Evolutionary conservation across 2,888 invertebrate genomes (phyloP).

Genomic region (Spisula solida): DNA sequence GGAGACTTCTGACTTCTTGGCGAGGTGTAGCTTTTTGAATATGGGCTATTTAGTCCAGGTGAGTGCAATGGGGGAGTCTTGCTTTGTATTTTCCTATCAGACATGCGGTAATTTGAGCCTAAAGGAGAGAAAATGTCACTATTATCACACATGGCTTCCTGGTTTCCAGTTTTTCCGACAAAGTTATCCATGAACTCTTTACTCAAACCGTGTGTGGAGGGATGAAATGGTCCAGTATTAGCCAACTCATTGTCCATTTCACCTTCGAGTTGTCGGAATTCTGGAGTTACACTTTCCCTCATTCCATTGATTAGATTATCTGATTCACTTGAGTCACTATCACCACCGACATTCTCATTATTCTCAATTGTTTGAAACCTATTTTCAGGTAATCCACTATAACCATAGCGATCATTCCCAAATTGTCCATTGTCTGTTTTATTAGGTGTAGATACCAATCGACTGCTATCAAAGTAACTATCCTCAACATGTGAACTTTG

Average conservation of each 20-base stretch:
- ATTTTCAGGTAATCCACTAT: slow-evolving; percentile 23
- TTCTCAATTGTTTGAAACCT: slow-evolving; percentile 33
- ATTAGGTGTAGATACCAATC: slow-evolving; percentile 70
- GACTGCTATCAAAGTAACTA: slow-evolving; percentile 60
- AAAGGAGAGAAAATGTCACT: slow-evolving; percentile 67
- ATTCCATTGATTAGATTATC: slow-evolving; percentile 42
- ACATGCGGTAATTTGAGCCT: slow-evolving; percentile 27
- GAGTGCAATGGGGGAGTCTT: slow-evolving; percentile 63
- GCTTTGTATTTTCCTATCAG: slow-evolving; percentile 35
- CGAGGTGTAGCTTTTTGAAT: slow-evolving; percentile 38
- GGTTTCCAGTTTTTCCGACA: slow-evolving; percentile 54
- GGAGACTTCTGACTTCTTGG: slow-evolving; percentile 41
- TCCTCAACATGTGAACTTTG: slow-evolving; percentile 74
- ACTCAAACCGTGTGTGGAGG: slow-evolving; percentile 63
- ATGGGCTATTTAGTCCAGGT: slow-evolving; percentile 59
- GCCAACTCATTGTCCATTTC: slow-evolving; percentile 60
- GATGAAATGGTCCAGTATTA: slow-evolving; percentile 66
- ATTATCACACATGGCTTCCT: slow-evolving; percentile 23
- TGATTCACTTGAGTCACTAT: slow-evolving; percentile 54
- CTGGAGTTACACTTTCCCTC: slow-evolving; percentile 54
- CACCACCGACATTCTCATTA: slow-evolving; percentile 29
- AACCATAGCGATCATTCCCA: slow-evolving; percentile 26
- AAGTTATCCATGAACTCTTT: slow-evolving; percentile 69
- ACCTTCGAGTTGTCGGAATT: slow-evolving; percentile 68
- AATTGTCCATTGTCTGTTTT: slow-evolving; percentile 24